Base-by-base conservation (phyloP, 2,797 vertebrate genomes). In the Oreonectes daqikongensis region DNA sequence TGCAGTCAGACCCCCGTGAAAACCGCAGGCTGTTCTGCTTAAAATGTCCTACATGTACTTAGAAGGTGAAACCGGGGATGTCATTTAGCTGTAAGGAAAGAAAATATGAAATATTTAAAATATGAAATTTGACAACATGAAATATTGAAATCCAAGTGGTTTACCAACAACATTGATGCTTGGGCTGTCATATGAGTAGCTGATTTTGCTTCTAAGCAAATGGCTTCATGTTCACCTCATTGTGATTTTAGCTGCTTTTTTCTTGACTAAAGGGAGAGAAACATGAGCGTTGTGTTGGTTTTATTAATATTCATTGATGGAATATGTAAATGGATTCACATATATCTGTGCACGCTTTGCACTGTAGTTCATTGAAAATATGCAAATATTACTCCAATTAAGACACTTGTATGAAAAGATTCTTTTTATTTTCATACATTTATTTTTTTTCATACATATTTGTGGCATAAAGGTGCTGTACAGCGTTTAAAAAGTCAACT, bases 1-100 rank as follows among this genome's bases (percentile, higher is more conserved):
- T 83, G 35, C 32, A 69, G 40, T 78, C 67, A 83, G 50, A 75
- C 72, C 61, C 65, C 46, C 17, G 32, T 81, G 69, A 75, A 72
- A 77, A 69, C 72, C 67, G 24, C 53, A 80, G 78, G 81, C 75
- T 44, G 57, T 48, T 40, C 42, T 61, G 55, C 61, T 52, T 15
- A 28, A 75, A 80, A 77, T 8, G 42, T 75, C 79, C 75, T 81
- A 30, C 6, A 28, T 42, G 53, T 65, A 40, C 57, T 50, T 26
- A 15, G 55, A 71, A 81, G 64, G 38, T 75, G 67, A 72, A 81
- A 50, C 44, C 59, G n/a, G 65, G 35, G n/a, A 72, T 80, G 61
- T 59, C 57, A 65, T 61, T 69, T 55, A 20, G 32, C 57, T 55
- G 42, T 26, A 42, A 55, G 26, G 38, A 26, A 69, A 40, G 40